Evolutionary conservation across 2,113 vertebrate genomes (phyloP), one percentile per base, ranked within the genome.

Genomic region (Henicopernis longicauda): DNA sequence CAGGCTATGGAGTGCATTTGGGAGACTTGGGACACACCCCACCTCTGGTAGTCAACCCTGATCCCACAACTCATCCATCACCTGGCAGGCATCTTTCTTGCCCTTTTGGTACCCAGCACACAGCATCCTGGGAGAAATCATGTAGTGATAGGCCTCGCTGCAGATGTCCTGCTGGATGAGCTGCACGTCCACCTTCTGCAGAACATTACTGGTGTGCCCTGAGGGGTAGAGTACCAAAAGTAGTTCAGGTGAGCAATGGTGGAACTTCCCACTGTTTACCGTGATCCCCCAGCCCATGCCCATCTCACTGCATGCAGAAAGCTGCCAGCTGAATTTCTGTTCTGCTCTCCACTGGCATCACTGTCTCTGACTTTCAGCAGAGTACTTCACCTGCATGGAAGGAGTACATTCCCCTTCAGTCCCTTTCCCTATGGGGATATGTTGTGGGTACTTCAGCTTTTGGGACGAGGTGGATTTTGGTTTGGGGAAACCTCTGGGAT

Each of bases 11-110:
- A 63, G 70, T 79, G 23, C 50, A 38, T 91, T 57, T 85, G 21
- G 77, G 73, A 72, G 32, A 73, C 23, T 21, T n/a, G 38, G 42
- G 44, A 63, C 21, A 52, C 61, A 21, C 17, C 3, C 61, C 61
- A 7, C 38, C 54, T 67, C 5, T 2, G 3, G 22, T 14, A 84
- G n/a, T n/a, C 55, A 89, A 19, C 73, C 74, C 74, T 57, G n/a
- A 78, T 65, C 78, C 86, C 80, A 15, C 9, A 67, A 4, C 10
- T 72, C 38, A 5, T 31, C 54, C 66, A n/a, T 98, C 82, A 98
- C 99, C 99, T 99, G 99, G 97, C 99, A 99, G 45, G 99, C 98
- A 26, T 99, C 99, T 92, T 99, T 99, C 85, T 98, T 95, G 85
- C 99, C 99, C 54, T 95, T 97, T 31, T 94, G 97, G 95, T 99